Base-by-base conservation (phyloP, 2,113 vertebrate genomes). In the Xiphias gladius region DNA sequence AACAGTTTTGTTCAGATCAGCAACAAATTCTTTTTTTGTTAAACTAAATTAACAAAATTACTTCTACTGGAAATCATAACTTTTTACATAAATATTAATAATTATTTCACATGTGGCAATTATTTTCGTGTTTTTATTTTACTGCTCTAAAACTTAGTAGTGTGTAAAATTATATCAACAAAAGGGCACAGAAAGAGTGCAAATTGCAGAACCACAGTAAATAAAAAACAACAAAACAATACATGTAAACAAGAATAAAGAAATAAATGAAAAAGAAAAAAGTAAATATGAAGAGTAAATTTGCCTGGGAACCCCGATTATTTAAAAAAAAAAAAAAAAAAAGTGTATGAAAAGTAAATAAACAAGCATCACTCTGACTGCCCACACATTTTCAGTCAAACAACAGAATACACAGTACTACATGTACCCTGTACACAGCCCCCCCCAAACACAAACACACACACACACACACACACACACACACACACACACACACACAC, bases 371-470 rank as follows among this genome's bases (percentile, higher is more conserved):
- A 28, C 24, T 69, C 32, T 72, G 65, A 65, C 59, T 54, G 68
- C 78, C 72, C 76, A 76, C 85, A 22, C 74, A 75, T 80, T 54
- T 59, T 83, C 69, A 69, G 66, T 75, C 62, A 84, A 77, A 86
- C 86, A 87, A 12, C 46, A 85, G 61, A 77, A 77, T 26, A 75
- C 61, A 35, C 62, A 71, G 14, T 26, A 62, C 69, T 7, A 48
- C 32, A 35, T 59, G 54, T 11, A 91, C 87, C 83, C 86, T 90
- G 88, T 90, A 88, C 89, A 88, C 77, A 88, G 26, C 85, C 78
- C 59, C 43, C 28, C 72, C 35, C 35, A 35, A 63, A n/a, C n/a
- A n/a, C n/a, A n/a, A n/a, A n/a, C n/a, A 37, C 76, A 72, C 50
- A 79, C 43, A 52, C 19, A 70, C 24, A 67, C 0, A 69, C 73